Percentiles rank a stretch among this genome's conserved stretches.
phyloP scores from a whole-genome alignment of 1,140 invertebrate genomes.

The Eurytemora carolleeae region DNA sequence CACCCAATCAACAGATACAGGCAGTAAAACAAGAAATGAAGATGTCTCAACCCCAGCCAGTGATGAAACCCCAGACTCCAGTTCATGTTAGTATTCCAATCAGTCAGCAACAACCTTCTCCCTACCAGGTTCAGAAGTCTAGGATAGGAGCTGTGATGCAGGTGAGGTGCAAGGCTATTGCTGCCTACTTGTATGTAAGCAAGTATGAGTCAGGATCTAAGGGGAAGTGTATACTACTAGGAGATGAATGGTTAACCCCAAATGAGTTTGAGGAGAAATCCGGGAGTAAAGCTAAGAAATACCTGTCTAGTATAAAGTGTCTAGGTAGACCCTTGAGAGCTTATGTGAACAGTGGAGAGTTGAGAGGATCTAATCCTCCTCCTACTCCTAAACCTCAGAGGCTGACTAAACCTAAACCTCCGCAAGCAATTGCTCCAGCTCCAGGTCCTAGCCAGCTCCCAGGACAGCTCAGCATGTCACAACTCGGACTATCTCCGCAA shows the following conservation, averaged over 20 bases:
- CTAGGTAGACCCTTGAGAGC: slow-evolving; percentile 9
- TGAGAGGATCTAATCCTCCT: slow-evolving; percentile 1
- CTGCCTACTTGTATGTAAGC: slow-evolving; percentile 1
- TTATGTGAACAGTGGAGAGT: slow-evolving; percentile 12
- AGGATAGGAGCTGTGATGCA: slow-evolving; percentile 10
- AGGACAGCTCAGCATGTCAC: not conserved
- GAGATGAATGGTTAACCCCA: slow-evolving; percentile 14
- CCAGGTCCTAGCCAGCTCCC: not conserved
- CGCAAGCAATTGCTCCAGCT: not conserved
- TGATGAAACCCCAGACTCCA: too few relatives aligned
- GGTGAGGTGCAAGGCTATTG: slow-evolving; percentile 7
- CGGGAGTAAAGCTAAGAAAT: slow-evolving; percentile 14
- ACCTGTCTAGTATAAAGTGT: slow-evolving; percentile 14
- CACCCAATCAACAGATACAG: too few relatives aligned
- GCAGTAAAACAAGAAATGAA: too few relatives aligned
- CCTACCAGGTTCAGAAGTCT: not conserved
- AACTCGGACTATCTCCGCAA: not conserved
- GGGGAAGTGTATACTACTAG: slow-evolving; percentile 13
- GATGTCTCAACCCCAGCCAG: too few relatives aligned
- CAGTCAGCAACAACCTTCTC: not conserved
- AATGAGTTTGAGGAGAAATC: slow-evolving; percentile 15
- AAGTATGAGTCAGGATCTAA: slow-evolving; percentile 13
- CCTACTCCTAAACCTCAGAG: not conserved
- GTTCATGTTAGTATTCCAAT: too few relatives aligned
- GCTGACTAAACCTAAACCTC: not conserved